Conservation (phyloP, 2,797 vertebrate genomes). For the Pelodytes ibericus region DNA sequence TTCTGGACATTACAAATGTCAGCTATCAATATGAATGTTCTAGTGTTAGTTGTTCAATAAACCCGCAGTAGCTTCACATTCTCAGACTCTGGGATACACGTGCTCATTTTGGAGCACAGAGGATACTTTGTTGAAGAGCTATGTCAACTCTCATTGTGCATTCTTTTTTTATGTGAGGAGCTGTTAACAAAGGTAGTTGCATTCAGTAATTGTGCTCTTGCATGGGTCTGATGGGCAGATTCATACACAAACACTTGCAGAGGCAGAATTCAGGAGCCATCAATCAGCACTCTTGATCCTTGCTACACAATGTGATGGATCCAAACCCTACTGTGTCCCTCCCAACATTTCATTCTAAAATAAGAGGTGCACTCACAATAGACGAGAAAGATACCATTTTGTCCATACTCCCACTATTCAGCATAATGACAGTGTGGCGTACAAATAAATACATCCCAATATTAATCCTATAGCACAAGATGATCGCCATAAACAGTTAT, state of each 20-base stretch:
- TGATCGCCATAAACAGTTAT: no score
- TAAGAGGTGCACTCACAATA: not conserved
- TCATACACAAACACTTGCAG: not conserved
- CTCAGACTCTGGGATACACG: constrained; percentile 37
- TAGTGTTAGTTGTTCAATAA: constrained; percentile 57
- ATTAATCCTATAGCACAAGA: no score
- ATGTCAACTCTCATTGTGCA: constrained; percentile 46
- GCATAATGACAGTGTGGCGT: no score
- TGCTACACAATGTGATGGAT: constrained; percentile 8
- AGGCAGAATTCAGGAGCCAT: not conserved
- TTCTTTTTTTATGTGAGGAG: constrained; percentile 33
- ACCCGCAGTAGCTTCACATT: constrained; percentile 35
- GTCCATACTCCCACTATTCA: no score
- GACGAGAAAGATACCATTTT: not conserved
- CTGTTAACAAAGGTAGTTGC: constrained; percentile 35
- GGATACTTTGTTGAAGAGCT: constrained; percentile 55
- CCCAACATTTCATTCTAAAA: not conserved
- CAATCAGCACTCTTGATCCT: constrained; percentile 9
- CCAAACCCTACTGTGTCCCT: constrained; percentile 1
- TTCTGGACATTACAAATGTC: constrained; percentile 50
- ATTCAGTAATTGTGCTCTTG: constrained; percentile 22
- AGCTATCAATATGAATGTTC: constrained; percentile 60
- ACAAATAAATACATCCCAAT: no score
- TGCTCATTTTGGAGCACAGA: constrained; percentile 31
- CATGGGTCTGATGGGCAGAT: constrained; percentile 13